Conservation (phyloP, 2,797 vertebrate genomes). For the Hylomyscus alleni region DNA sequence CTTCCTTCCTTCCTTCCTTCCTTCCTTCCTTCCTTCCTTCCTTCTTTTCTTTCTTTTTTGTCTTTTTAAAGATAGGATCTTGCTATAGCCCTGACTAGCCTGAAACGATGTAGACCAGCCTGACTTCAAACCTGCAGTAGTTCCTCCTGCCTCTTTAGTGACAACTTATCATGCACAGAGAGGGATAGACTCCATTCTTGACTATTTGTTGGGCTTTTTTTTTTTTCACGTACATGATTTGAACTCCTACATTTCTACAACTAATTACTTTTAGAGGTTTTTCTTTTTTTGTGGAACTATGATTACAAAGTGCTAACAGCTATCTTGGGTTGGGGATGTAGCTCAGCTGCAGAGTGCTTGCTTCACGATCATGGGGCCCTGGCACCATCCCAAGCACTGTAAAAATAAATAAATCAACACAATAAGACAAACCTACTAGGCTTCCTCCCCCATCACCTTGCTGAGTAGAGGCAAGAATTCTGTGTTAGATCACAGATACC, state of each 20-base stretch:
- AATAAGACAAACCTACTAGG: not conserved
- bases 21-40: not conserved
- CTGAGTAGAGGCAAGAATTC: not conserved
- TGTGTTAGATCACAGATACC: not conserved
- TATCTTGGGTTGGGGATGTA: not conserved
- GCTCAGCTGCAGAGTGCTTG: not conserved
- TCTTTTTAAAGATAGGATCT: not conserved
- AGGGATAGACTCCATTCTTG: slow-evolving; percentile 25
- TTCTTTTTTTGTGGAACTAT: slow-evolving; percentile 34
- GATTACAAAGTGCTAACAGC: not conserved
- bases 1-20: not conserved
- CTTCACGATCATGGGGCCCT: not conserved
- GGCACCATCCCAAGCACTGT: not conserved
- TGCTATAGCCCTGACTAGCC: not conserved
- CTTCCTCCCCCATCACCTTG: not conserved
- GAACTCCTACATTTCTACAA: not conserved
- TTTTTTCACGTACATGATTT: slow-evolving; percentile 24
- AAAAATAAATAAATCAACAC: not conserved
- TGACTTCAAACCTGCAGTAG: not conserved
- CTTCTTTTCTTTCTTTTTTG: not conserved
- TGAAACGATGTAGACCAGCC: not conserved
- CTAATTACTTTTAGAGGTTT: not conserved
- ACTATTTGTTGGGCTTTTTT: slow-evolving; percentile 51
- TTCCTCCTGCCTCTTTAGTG: not conserved
- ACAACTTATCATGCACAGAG: slow-evolving; percentile 15